phyloP scores from a whole-genome alignment of 2,888 invertebrate genomes.

The Megaustenia siamemsis region DNA sequence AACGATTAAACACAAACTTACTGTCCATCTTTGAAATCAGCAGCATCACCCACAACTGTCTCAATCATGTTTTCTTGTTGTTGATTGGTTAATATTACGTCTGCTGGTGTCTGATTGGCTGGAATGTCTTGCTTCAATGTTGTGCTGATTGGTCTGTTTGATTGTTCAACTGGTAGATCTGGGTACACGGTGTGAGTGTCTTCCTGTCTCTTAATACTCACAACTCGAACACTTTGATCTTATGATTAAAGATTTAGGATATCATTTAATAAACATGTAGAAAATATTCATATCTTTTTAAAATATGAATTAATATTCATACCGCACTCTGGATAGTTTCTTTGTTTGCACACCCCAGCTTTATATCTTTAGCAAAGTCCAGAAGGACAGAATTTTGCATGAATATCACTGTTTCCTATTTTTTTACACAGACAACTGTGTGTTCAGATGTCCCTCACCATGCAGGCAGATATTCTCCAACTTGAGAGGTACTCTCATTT shows the following conservation, averaged over 20 bases:
- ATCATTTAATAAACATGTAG: neutral
- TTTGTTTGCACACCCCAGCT: neutral
- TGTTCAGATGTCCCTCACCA: too few species aligned
- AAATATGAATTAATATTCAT: neutral
- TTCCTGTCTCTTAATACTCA: conserved; percentile 38
- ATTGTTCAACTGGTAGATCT: conserved; percentile 7
- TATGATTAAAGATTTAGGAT: neutral
- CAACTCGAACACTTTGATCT: conserved; percentile 30
- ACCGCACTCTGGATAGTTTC: neutral
- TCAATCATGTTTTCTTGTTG: conserved; percentile 41
- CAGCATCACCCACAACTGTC: conserved; percentile 18
- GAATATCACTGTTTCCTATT: too few species aligned
- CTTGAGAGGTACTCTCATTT: too few species aligned
- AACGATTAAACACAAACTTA: conserved; percentile 31
- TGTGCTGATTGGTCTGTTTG: neutral
- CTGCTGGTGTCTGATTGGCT: neutral
- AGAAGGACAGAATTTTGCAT: too few species aligned
- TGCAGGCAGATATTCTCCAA: too few species aligned
- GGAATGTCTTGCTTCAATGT: conserved; percentile 9
- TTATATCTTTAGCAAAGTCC: too few species aligned
- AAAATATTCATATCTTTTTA: neutral
- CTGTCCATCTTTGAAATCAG: conserved; percentile 46
- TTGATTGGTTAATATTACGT: neutral
- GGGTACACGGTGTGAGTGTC: conserved; percentile 39
- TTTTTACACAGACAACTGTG: too few species aligned